Conservation (phyloP, 30 jellyfish, hydroid and myxozoan genomes). For the Calvadosia cruxmelitensis region DNA sequence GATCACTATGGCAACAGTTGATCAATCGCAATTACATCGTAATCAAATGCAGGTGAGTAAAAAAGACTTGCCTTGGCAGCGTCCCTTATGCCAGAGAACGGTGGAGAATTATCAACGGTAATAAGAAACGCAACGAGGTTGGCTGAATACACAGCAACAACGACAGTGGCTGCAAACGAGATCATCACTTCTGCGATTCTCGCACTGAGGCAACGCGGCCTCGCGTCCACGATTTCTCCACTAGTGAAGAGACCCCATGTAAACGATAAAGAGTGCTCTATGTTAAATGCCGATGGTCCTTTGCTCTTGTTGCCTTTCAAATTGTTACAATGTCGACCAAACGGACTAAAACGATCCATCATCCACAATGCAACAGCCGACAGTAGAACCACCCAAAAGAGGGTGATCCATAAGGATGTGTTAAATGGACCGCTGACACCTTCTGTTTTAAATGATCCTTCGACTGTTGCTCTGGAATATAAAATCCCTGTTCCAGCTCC, state of each 20-base stretch:
- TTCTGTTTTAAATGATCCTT: not conserved
- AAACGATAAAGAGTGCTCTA: not conserved
- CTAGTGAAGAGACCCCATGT: not conserved
- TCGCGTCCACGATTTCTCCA: not conserved
- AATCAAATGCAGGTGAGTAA: no score
- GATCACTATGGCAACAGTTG: no score
- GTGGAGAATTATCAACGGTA: not conserved
- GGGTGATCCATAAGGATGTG: not conserved
- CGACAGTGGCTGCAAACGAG: not conserved
- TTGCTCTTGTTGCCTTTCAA: not conserved
- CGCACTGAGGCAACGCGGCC: not conserved
- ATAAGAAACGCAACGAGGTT: not conserved
- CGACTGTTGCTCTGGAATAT: not conserved
- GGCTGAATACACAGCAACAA: not conserved
- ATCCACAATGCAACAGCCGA: not conserved
- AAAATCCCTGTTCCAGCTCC: not conserved
- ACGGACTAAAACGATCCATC: not conserved
- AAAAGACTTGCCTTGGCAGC: no score
- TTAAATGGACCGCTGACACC: not conserved
- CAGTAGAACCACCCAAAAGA: not conserved
- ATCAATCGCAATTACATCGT: no score
- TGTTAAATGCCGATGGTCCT: not conserved
- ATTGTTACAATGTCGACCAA: not conserved
- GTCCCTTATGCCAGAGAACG: not conserved
- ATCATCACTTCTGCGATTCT: not conserved